Base-by-base conservation (phyloP, 2,797 vertebrate genomes). In the Numenius phaeopus region DNA sequence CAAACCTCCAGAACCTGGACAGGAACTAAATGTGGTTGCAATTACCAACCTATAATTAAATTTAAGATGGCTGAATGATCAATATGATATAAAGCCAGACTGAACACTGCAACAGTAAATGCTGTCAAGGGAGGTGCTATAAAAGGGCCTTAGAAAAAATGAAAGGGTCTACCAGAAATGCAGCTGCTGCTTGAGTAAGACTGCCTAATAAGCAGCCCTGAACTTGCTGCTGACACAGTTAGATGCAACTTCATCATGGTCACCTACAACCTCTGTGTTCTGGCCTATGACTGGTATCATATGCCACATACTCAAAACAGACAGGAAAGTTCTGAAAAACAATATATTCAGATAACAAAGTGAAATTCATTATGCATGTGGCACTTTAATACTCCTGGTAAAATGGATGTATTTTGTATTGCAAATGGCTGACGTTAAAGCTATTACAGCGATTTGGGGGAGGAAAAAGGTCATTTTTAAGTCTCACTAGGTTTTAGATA, bases 41-140 rank as follows among this genome's bases (percentile, higher is more conserved):
- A 73, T 90, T 96, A 91, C 59, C 55, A 82, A 57, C 32, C 50
- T 64, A 50, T 61, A 89, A 95, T 94, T 87, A 90, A 92, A 83
- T 90, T 92, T 77, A 40, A 69, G 83, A 81, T 65, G 2, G 0
- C 39, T 61, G 39, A 82, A 87, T 78, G 67, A 83, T 92, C 83
- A 85, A 89, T 87, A 77, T 12, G 23, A 89, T 57, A 50, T 92
- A 90, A 87, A 91, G 57, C 40, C 52, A 87, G 50, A 37, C 34
- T 30, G 37, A 78, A 50, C 58, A 76, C 4, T 89, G 54, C 58
- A 94, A 55, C 39, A 79, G 32, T 44, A 87, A 95, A 87, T 7
- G 5, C 24, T 77, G 46, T 87, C 86, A 85, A 82, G 83, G 55
- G 62, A 95, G 34, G 19, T 59, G 32, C 40, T 75, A 58, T 30